Conservation (phyloP, 2,797 vertebrate genomes). For the Lepidocolaptes lacrymiger region DNA sequence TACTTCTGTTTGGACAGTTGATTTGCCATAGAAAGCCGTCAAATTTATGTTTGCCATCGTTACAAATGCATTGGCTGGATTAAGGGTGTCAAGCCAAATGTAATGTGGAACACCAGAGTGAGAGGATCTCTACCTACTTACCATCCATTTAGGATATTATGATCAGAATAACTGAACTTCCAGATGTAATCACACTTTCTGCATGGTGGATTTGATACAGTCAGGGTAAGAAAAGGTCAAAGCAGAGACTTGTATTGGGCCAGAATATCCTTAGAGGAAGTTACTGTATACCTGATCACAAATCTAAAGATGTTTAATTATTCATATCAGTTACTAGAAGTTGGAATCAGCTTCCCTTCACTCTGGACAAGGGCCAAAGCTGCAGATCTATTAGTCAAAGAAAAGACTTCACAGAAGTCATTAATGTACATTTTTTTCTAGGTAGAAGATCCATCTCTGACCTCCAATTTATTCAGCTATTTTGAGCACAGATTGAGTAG, state of each 20-base stretch:
- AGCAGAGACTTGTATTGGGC: background rate
- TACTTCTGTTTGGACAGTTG: background rate
- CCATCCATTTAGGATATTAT: background rate
- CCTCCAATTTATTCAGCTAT: background rate
- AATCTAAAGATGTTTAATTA: background rate
- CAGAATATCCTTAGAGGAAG: background rate
- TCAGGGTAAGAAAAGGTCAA: background rate
- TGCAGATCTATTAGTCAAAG: background rate
- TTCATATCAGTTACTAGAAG: background rate
- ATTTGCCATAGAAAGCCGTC: background rate
- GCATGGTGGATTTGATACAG: background rate
- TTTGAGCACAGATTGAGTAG: background rate
- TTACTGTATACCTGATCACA: background rate
- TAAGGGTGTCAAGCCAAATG: background rate
- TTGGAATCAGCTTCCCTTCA: background rate
- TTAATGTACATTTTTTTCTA: background rate
- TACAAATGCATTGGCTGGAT: background rate
- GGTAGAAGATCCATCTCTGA: background rate
- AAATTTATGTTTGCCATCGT: background rate
- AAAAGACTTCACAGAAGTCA: background rate
- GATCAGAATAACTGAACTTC: background rate
- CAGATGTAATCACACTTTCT: background rate
- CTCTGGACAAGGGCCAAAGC: background rate
- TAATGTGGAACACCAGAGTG: background rate
- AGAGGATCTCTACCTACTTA: background rate